Evolutionary conservation across 2,797 vertebrate species (phyloP).

Genomic region (Rhinella marina): DNA sequence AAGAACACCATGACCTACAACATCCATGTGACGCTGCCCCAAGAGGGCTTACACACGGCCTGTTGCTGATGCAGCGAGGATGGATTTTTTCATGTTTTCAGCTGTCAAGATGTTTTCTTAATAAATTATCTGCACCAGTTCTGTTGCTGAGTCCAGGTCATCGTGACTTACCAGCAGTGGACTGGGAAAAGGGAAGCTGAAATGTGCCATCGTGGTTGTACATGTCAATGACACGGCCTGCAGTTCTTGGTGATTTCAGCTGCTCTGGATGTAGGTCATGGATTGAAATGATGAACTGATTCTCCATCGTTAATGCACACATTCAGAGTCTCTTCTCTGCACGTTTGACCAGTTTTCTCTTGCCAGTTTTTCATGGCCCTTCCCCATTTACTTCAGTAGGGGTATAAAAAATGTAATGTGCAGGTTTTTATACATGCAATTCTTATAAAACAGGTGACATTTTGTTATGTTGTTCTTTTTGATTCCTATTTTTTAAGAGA

Average conservation of each 20-base stretch:
- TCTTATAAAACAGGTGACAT: too few species aligned
- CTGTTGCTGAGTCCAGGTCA: neutral
- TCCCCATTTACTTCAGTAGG: too few species aligned
- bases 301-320: neutral
- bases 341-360: neutral
- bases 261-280: slow-evolving; percentile 33
- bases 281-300: slow-evolving; percentile 33
- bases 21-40: neutral
- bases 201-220: neutral
- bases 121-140: neutral
- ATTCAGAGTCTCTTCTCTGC: neutral
- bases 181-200: neutral
- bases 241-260: slow-evolving; percentile 27
- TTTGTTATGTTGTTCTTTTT: too few species aligned
- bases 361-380: too few species aligned
- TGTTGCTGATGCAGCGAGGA: neutral
- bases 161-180: neutral
- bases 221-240: slow-evolving; percentile 1
- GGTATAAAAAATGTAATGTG: too few species aligned
- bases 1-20: slow-evolving; percentile 1
- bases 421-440: too few species aligned
- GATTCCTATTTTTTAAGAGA: too few species aligned
- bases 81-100: neutral
- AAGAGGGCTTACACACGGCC: neutral
- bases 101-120: neutral